Conservation (phyloP, 2,113 vertebrate genomes). For the Burhinus bistriatus region DNA sequence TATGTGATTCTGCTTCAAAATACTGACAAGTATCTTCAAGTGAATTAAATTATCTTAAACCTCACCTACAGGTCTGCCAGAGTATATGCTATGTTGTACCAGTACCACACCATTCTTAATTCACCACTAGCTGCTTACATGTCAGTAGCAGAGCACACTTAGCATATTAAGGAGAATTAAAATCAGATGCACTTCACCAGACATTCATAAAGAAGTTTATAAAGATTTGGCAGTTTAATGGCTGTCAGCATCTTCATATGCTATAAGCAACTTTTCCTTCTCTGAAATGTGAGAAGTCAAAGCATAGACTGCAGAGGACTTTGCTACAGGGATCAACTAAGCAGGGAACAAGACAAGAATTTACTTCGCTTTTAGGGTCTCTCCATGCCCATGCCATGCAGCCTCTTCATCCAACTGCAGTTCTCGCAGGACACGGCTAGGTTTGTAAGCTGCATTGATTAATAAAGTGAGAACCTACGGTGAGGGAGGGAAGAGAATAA, state of each 20-base stretch:
- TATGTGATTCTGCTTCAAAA: background rate
- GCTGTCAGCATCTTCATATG: background rate
- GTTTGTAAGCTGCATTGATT: slow-evolving; percentile 97
- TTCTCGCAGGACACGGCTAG: slow-evolving; percentile 93
- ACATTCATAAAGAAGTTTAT: background rate
- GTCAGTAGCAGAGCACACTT: background rate
- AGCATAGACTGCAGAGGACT: background rate
- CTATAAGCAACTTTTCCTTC: background rate
- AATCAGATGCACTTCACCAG: background rate
- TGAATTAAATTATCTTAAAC: background rate
- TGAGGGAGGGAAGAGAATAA: background rate
- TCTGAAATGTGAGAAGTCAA: background rate
- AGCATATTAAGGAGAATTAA: background rate
- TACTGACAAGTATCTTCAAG: background rate
- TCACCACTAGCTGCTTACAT: background rate
- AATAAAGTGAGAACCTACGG: slow-evolving; percentile 89
- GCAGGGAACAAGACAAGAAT: background rate
- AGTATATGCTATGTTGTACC: background rate
- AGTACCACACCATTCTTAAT: background rate
- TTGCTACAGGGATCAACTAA: background rate
- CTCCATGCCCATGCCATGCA: slow-evolving; percentile 91
- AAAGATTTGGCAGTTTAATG: background rate
- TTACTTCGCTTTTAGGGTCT: slow-evolving; percentile 98
- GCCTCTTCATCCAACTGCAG: slow-evolving; percentile 94
- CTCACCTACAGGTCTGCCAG: background rate